Evolutionary conservation across 2,888 invertebrate species (phyloP), one percentile per base, ranked within the genome.

Genomic region (Nomada goodeniana): DNA sequence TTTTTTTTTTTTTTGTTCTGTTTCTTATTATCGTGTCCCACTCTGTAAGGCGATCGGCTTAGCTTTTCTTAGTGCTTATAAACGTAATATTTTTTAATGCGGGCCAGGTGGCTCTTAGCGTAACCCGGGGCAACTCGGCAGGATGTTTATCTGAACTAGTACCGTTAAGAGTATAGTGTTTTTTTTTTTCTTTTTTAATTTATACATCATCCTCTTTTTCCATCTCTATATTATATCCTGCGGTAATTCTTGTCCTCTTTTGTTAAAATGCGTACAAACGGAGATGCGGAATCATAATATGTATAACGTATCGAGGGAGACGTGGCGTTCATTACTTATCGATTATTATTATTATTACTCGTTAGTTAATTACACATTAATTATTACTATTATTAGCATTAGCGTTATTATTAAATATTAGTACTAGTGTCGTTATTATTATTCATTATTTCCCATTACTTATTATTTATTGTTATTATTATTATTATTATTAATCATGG

Each of bases 121-220:
- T 89, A 91, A 90, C 90, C 89, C 91, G 90, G 91, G 90, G 90
- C 88, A 91, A 91, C 91, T 91, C 91, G 91, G 91, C 91, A 91
- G 91, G 91, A 91, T 91, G 86, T 91, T 91, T 90, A 65, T 90
- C 88, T 90, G 91, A 91, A 91, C 91, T 91, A 91, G 91, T 91
- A 91, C 91, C 91, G 91, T 91, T 91, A 91, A 90, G 86, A 91
- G 87, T 90, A 89, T 89, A 90, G 81, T 85, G 76, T 71, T 64
- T 44, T 75, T 76, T 78, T 76, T 76, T 76, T 76, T 74, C 57
- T 73, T 80, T 82, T 64, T 80, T 23, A 68, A 65, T 76, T 84
- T 83, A 83, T 83, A 87, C 76, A 80, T 70, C 44, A 67, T 70
- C 76, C 55, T 57, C 26, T 64, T 42, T 42, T 15, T 55, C 23